Evolutionary conservation across 1,140 invertebrate genomes (phyloP), one percentile per base, ranked within the genome.

Genomic region (Panonychus citri): DNA sequence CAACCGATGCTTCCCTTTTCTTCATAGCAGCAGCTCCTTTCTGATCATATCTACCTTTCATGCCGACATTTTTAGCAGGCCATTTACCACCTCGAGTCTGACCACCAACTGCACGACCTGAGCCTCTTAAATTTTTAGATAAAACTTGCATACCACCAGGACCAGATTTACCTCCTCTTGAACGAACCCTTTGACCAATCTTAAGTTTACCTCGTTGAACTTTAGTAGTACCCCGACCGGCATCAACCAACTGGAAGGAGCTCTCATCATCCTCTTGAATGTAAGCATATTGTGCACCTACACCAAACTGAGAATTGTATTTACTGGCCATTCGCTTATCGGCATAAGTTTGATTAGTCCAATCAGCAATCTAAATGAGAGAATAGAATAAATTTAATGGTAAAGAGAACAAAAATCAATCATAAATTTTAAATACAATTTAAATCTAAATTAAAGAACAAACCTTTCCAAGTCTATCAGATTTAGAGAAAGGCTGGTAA

Each of bases 241-340:
- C 93, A 66, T 95, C 90, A 61, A 97, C 91, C 69, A 96, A 71
- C 66, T 96, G 90, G 76, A 96, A 98, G n/a, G 85, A 87, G 58
- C 83, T 90, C 70, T 98, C 91, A 71, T 98, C 91, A 68, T 98
- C 91, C 65, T 96, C 90, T 66, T 96, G 91, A 67, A 85, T 93
- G 66, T 96, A 97, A 1, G 91, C 83, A 75, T 96, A 96, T 64
- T 93, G 89, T 66, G 80, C 89, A 59, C 83, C 81, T 54, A 68
- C 68, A 30, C 89, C 90, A 75, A 94, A 95, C 62, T 90, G 85
- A 28, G 89, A 94, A 53, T 82, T 79, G 70, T 96, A 96, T 69
- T 95, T 95, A 66, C 86, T 91, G 61, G 84, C 78, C 71, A 88
- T 89, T 72, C 91, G 84, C 66, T 93, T 87, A 69, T 96, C 91